phyloP scores from a whole-genome alignment of 2,113 vertebrate genomes.

The Hiodon alosoides region DNA sequence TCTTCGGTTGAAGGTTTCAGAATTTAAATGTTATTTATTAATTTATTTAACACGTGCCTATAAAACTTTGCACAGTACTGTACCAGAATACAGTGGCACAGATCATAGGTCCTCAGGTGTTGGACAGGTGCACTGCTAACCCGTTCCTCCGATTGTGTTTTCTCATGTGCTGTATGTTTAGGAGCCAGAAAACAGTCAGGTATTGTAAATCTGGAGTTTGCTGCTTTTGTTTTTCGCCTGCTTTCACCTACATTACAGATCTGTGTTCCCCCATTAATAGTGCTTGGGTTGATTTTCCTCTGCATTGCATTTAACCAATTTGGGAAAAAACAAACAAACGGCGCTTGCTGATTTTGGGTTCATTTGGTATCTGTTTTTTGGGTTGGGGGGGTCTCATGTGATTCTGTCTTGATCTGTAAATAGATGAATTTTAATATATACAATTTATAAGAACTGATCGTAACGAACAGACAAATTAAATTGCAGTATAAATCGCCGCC shows the following conservation, averaged over 20 bases:
- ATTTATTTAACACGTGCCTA: too few relatives aligned
- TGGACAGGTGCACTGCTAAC: slow-evolving; percentile 50
- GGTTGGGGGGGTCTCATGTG: slow-evolving; percentile 2
- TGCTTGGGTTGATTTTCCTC: slow-evolving; percentile 46
- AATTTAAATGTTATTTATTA: too few relatives aligned
- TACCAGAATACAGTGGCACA: not conserved
- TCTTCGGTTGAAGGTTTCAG: too few relatives aligned
- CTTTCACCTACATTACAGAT: slow-evolving; percentile 35
- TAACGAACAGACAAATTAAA: not conserved
- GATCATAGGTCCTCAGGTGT: not conserved
- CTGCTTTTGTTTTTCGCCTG: slow-evolving; percentile 34
- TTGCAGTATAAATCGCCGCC: not conserved
- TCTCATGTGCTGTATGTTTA: slow-evolving; percentile 73
- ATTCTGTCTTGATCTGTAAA: slow-evolving; percentile 16
- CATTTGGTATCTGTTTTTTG: slow-evolving; percentile 4
- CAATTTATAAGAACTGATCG: not conserved
- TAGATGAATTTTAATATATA: not conserved
- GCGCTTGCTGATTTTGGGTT: slow-evolving; percentile 18
- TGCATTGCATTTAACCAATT: slow-evolving; percentile 50
- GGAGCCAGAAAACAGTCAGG: slow-evolving; percentile 82
- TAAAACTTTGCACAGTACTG: not conserved
- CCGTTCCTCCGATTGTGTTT: slow-evolving; percentile 67
- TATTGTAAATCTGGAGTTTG: slow-evolving; percentile 73
- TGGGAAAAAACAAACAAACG: not conserved
- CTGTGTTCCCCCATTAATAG: slow-evolving; percentile 41